phyloP scores from a whole-genome alignment of 2,113 vertebrate species.

The Eleginops maclovinus region DNA sequence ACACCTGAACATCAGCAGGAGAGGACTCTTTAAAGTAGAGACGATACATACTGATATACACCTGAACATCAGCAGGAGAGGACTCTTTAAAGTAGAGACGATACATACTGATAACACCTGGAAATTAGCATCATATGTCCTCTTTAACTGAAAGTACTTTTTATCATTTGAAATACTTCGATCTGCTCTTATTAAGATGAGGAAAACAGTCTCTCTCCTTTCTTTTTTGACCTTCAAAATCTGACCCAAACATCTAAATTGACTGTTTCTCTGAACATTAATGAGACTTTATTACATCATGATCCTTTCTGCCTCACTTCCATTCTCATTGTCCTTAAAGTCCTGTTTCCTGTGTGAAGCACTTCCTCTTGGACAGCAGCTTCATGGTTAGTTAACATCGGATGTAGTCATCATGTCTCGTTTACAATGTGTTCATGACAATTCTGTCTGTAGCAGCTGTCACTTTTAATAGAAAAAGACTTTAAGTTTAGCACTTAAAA shows the following conservation, averaged over 20 bases:
- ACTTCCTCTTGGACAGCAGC: background rate
- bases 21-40: too few species aligned
- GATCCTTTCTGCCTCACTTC: constrained; percentile 12
- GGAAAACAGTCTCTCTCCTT: background rate
- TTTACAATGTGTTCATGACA: constrained; percentile 13
- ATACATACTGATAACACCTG: too few species aligned
- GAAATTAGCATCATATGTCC: too few species aligned
- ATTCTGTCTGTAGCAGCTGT: background rate
- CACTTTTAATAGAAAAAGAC: constrained; percentile 4
- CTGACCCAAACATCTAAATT: constrained; percentile 26
- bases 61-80: too few species aligned
- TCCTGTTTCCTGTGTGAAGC: constrained; percentile 4
- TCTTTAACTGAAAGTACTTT: too few species aligned
- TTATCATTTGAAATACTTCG: too few species aligned
- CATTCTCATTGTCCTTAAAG: background rate
- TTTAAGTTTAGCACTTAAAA: constrained; percentile 27
- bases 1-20: too few species aligned
- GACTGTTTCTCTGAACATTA: constrained; percentile 39
- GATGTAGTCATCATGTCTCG: background rate
- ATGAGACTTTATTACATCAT: constrained; percentile 29
- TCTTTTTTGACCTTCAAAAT: constrained; percentile 2
- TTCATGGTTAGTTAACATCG: background rate
- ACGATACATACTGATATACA: too few species aligned
- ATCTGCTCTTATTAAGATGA: too few species aligned
- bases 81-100: too few species aligned